phyloP scores from a whole-genome alignment of 2,797 vertebrate genomes.

The Rhynchotus rufescens region DNA sequence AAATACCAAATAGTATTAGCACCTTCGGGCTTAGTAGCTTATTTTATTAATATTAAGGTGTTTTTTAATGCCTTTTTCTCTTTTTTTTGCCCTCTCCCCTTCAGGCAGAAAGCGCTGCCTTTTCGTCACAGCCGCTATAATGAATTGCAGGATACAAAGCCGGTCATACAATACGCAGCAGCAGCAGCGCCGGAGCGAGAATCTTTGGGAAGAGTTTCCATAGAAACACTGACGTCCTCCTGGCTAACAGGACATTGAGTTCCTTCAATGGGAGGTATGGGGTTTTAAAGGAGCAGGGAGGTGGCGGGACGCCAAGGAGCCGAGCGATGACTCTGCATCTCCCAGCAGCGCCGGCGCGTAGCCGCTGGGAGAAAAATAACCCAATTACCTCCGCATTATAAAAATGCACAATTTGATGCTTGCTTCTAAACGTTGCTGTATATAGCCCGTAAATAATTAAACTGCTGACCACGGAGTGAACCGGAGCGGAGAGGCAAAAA shows the following conservation, averaged over 20 bases:
- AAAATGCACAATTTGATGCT: slow-evolving; percentile 2
- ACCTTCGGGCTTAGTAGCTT: slow-evolving; percentile 30
- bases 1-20: slow-evolving; percentile 26
- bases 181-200: slow-evolving; percentile 71
- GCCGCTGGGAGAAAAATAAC: background rate
- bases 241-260: slow-evolving; percentile 83
- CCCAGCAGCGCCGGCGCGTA: slow-evolving; percentile 41
- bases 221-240: slow-evolving; percentile 91
- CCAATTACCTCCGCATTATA: slow-evolving; percentile 1
- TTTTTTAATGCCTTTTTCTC: background rate
- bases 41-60: slow-evolving; percentile 52
- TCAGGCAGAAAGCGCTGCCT: slow-evolving; percentile 54
- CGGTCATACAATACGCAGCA: slow-evolving; percentile 81
- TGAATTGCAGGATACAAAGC: slow-evolving; percentile 84
- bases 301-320: slow-evolving; percentile 65
- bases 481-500: slow-evolving; percentile 29
- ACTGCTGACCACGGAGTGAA: background rate
- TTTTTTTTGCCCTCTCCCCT: background rate
- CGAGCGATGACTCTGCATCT: slow-evolving; percentile 69
- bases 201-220: slow-evolving; percentile 91
- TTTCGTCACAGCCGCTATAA: slow-evolving; percentile 75
- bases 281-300: slow-evolving; percentile 78
- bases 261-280: slow-evolving; percentile 82
- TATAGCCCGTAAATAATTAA: slow-evolving; percentile 63
- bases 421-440: background rate